Evolutionary conservation across 2,113 vertebrate genomes (phyloP), one percentile per base, ranked within the genome.

Genomic region (Ageneiosus marmoratus): DNA sequence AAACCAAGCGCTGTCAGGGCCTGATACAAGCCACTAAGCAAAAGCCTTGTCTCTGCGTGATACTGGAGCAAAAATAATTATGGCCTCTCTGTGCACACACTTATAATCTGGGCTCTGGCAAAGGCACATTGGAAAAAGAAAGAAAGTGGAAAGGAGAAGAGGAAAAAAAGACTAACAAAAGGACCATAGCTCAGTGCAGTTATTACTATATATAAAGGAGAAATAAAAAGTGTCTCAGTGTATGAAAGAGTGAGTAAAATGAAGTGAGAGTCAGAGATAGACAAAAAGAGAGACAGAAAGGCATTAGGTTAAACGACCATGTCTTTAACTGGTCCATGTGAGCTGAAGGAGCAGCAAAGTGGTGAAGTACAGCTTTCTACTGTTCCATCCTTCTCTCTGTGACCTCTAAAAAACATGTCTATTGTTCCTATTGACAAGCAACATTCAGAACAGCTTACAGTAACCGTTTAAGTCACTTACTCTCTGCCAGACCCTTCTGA

Each of bases 371-470:
- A 76, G 69, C 83, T 80, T 81, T n/a, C 51, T 62, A 58, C 77
- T 46, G 18, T 48, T 80, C 73, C 73, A 48, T 37, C 80, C 41
- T 62, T 86, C 79, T 85, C 80, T 63, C 32, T 20, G n/a, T 85
- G 41, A 81, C 78, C 85, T 85, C 85, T 48, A 20, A 60, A 74
- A 88, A 87, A 88, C 77, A 46, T 63, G 48, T 65, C 84, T 88
- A 91, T 90, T 90, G 88, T 89, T 90, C 89, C 91, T 90, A 90
- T 92, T 91, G 91, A 92, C 89, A 89, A 91, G 92, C 90, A 92
- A 90, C 89, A 90, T 81, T 80, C 48, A 84, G 88, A 84, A 87
- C 86, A 87, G 88, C 88, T 90, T 90, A 88, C 44, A 83, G 81
- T 83, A 84, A 85, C 84, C 87, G 63, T 90, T 92, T 86, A 86